Evolutionary conservation across 2,888 invertebrate species (phyloP), one percentile per base, ranked within the genome.

Genomic region (Acronicta alni): DNA sequence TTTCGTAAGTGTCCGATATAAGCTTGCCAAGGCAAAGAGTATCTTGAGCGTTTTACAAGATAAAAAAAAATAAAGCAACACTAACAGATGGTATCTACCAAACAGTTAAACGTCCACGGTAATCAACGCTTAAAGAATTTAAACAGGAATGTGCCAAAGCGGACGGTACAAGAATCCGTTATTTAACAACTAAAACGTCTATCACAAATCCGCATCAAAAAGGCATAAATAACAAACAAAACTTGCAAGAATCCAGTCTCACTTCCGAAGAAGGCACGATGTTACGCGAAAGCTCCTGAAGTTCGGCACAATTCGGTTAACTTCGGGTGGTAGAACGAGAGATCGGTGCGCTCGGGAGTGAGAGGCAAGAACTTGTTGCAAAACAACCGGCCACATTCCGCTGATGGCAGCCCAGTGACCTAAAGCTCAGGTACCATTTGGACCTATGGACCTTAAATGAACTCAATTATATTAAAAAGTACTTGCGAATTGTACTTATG

Each of bases 371-470:
- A 93, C 92, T 91, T 92, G 91, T 92, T 92, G 92, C 93, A 87
- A 93, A 92, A 90, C 86, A 84, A 81, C 82, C 85, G 88, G 80
- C 89, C 87, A 85, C 93, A 93, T 93, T 93, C 93, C 91, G 71
- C 45, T 52, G 80, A 65, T 65, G 66, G 75, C 90, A 91, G 91
- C 93, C 93, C 89, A 93, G 86, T 94, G 90, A 93, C 93, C 93
- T 85, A 93, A 91, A 91, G 89, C 87, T 84, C 69, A 57, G 72
- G 64, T 72, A 72, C 72, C 44, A 62, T 64, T 57, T 62, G 76
- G 72, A 77, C 69, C 66, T 78, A 66, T 73, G 58, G 62, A 65
- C 67, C 58, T 57, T 39, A 43, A n/a, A 45, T 17, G 16, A 61
- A 58, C 16, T 57, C 26, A 68, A 15, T 61, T 67, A 56, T 16